Evolutionary conservation across 2,888 invertebrate species (phyloP).

Genomic region (Patella ulyssiponensis): DNA sequence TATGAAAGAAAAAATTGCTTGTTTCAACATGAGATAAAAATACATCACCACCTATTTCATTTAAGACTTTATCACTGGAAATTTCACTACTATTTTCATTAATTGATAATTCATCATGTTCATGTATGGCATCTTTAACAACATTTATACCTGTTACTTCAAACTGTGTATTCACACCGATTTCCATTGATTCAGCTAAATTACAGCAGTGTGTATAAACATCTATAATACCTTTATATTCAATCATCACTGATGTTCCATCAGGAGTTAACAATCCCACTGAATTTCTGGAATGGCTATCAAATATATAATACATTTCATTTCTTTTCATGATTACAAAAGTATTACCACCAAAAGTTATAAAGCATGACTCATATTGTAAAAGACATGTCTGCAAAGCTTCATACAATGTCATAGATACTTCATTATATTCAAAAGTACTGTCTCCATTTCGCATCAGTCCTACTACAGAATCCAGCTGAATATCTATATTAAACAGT

Average conservation of each 20-base stretch:
- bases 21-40: too few relatives aligned
- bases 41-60: too few relatives aligned
- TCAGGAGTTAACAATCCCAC: background rate
- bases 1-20: too few relatives aligned
- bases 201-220: background rate
- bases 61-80: too few relatives aligned
- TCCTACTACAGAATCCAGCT: background rate
- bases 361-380: slow-evolving; percentile 5
- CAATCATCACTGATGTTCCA: background rate
- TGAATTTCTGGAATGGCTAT: background rate
- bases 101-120: background rate
- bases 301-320: slow-evolving; percentile 3
- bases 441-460: too few relatives aligned
- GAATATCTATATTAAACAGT: background rate
- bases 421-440: background rate
- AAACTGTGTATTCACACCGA: background rate
- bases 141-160: slow-evolving; percentile 6
- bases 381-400: background rate
- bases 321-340: slow-evolving; percentile 3
- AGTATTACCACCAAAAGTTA: background rate
- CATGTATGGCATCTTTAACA: background rate
- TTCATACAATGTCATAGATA: background rate
- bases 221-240: slow-evolving; percentile 3
- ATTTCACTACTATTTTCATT: too few relatives aligned
- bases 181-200: background rate